A percentile compares a stretch with the other conserved stretches of the same genome.
Evolutionary conservation across 2,888 invertebrate species (phyloP).

Genomic region (Drosophila anceps): DNA sequence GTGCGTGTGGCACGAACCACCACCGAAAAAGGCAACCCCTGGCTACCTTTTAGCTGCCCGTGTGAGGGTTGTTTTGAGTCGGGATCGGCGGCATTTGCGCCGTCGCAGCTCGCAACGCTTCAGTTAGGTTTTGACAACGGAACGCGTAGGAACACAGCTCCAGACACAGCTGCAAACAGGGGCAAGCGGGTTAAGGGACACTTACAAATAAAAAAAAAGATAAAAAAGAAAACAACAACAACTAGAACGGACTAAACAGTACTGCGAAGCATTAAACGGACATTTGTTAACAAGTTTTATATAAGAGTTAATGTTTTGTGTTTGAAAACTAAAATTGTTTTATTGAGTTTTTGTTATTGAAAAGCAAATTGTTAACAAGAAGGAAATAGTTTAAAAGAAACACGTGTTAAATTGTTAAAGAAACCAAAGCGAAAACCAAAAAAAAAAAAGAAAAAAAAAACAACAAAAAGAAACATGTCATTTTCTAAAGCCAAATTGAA

Average conservation of each 20-base stretch:
- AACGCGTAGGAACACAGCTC: conserved; percentile 76
- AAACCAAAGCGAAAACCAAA: conserved; percentile 8
- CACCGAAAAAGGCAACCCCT: conserved; percentile 52
- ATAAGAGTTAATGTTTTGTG: conserved; percentile 66
- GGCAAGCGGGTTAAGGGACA: conserved; percentile 59
- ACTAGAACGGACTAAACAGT: conserved; percentile 59
- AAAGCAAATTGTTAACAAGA: conserved; percentile 52
- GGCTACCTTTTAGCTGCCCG: conserved; percentile 6
- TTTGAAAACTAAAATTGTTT: conserved; percentile 52
- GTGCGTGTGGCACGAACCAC: conserved; percentile 68
- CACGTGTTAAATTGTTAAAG: conserved; percentile 15
- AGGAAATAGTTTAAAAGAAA: conserved; percentile 15
- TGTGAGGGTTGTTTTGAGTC: conserved; percentile 42
- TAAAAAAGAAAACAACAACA: neutral
- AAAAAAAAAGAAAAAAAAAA: neutral
- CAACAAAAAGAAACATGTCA: conserved; percentile 68
- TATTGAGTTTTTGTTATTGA: conserved; percentile 73
- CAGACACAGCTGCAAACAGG: conserved; percentile 33
- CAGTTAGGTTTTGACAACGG: conserved; percentile 82
- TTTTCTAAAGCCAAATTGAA: conserved; percentile 85
- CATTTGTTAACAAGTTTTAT: conserved; percentile 60
- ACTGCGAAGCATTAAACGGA: conserved; percentile 54
- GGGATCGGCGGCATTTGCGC: conserved; percentile 45
- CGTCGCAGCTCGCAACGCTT: conserved; percentile 50
- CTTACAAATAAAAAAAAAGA: conserved; percentile 14